These are phyloP conservation scores for Hemibagrus wyckioides DNA, from an alignment of 2,113 vertebrate genomes.

Conservation along the genomic window DNA sequence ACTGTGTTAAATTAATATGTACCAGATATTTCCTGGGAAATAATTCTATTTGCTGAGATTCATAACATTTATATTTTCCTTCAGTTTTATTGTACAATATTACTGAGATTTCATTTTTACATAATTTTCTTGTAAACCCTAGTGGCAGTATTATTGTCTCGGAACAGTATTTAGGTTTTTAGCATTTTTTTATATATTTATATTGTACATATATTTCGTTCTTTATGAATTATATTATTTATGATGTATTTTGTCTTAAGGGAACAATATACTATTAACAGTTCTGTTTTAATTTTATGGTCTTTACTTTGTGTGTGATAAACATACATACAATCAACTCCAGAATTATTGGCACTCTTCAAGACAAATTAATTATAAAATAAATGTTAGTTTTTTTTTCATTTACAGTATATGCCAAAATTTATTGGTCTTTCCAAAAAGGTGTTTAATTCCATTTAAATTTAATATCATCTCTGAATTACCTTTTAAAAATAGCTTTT, in stretches of 20 bases:
- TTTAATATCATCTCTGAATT: neutral
- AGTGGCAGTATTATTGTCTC: neutral
- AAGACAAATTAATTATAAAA: neutral
- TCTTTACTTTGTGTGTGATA: neutral
- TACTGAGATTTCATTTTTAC: neutral
- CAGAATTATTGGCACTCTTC: neutral
- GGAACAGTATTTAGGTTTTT: neutral
- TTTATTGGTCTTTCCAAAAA: neutral
- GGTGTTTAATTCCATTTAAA: neutral
- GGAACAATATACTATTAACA: neutral
- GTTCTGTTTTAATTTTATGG: neutral
- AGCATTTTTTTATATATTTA: neutral
- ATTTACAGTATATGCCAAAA: neutral
- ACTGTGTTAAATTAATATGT: neutral
- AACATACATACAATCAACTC: neutral
- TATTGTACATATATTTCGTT: neutral
- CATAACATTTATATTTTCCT: neutral
- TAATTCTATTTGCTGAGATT: neutral
- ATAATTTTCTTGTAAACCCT: neutral
- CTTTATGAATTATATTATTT: neutral
- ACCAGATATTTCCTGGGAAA: neutral
- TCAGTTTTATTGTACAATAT: neutral
- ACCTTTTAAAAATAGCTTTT: neutral
- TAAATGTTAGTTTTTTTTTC: neutral
- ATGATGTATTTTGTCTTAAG: neutral